Evolutionary conservation across 2,797 vertebrate genomes (phyloP), one percentile per base, ranked within the genome.

Genomic region (Tympanoctomys barrerae): DNA sequence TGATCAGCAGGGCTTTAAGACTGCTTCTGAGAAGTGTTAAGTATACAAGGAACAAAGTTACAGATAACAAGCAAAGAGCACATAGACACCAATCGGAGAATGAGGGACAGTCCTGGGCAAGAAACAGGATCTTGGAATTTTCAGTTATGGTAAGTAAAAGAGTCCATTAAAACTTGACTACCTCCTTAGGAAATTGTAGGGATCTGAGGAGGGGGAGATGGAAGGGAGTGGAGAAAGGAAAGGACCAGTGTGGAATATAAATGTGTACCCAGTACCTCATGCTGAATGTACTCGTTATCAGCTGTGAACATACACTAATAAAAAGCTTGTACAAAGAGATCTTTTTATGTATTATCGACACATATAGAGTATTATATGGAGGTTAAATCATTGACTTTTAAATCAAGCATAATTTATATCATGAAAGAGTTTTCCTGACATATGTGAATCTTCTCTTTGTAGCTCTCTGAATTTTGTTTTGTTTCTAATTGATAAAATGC

Each of bases 401-500:
- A 26, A 57, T 92, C 13, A 92, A 90, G n/a, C 22, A 80, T 36
- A 71, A 91, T 66, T 81, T 39, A 62, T 2, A 28, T 86, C 93
- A 36, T 14, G 26, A 70, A 86, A 52, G 1, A 78, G 70, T 13
- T 91, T 91, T 94, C 52, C 31, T 68, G 77, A 87, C 54, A 61
- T 54, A 71, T 33, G 2, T 49, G 7, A 54, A 4, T 70, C 36
- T 91, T 36, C 6, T 80, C 1, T 91, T 81, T 66, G 2, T 93
- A 52, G 82, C 62, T 61, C 33, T 89, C 66, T 94, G 61, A 73
- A 21, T 5, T 85, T 66, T 75, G 54, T 92, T 54, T 87, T 71
- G 39, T 79, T 91, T 93, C 78, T 28, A 16, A n/a, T n/a, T 90
- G 78, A 39, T 71, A 26, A 2, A 94, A 78, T 79, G 16, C 87